Base-by-base conservation (phyloP, 2,888 invertebrate genomes). In the Epicampocera succincta region DNA sequence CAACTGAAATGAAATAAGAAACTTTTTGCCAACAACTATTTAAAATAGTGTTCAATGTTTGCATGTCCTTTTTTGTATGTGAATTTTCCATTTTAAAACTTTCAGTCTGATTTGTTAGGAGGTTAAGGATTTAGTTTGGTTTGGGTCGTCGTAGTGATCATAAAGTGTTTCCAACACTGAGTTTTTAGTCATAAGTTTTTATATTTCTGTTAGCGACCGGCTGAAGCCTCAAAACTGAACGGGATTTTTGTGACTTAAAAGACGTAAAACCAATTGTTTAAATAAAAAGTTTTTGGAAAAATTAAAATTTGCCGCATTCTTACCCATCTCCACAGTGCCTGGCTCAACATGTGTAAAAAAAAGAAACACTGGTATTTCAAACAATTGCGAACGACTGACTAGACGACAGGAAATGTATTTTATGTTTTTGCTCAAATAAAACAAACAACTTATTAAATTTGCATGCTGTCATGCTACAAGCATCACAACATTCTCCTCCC, bases 321-420 rank as follows among this genome's bases (percentile, higher is more conserved):
- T 1, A 4, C 13, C n/a, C n/a, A n/a, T 42, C 9, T 38, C 6
- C 46, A 29, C 44, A 42, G 25, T 44, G 17, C 50, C 48, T 60
- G 29, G 2, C 40, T 60, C 50, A 13, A 19, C 42, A 46, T 40
- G 19, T 8, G 8, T n/a, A n/a, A 11, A 38, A 46, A 38, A 56
- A 33, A 33, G 17, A 9, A 46, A 25, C 48, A 75, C 17, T 17
- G n/a, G 29, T 40, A 40, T 66, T 66, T n/a, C 25, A 29, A 52
- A 63, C 71, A 33, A 33, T 8, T 33, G 9, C 33, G 29, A 46
- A 25, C 38, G 15, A 17, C 58, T 76, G 89, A 88, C 88, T 87
- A 88, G 88, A 88, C 87, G 86, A 86, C 89, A 88, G 89, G 89
- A 89, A 89, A 89, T 88, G 89, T 89, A 88, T 88, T 89, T 88